Evolutionary conservation across 2,113 vertebrate species (phyloP).

Genomic region (Crotalus horridus): DNA sequence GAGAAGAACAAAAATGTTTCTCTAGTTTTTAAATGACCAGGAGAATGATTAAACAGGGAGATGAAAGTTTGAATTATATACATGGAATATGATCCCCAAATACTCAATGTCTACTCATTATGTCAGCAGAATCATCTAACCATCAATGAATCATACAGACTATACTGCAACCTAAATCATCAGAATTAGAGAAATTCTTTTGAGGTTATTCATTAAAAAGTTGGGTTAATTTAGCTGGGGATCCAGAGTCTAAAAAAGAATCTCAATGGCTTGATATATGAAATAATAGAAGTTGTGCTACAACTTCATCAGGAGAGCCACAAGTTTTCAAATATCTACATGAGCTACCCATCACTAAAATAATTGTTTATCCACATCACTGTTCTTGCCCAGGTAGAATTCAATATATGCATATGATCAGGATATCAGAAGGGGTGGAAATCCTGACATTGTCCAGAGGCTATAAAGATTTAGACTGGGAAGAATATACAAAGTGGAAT

Average conservation of each 20-base stretch:
- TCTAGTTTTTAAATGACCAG: not conserved
- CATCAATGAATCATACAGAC: not conserved
- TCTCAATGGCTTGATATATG: not conserved
- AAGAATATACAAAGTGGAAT: not conserved
- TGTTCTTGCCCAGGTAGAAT: not conserved
- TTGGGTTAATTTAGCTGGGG: not conserved
- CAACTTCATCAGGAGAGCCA: not conserved
- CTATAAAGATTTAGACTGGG: not conserved
- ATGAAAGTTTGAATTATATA: not conserved
- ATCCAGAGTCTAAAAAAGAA: not conserved
- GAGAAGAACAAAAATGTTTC: not conserved
- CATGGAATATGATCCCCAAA: not conserved
- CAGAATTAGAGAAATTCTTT: not conserved
- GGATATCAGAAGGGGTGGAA: not conserved
- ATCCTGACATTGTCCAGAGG: not conserved
- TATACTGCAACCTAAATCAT: not conserved
- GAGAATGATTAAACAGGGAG: not conserved
- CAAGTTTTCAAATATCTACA: not conserved
- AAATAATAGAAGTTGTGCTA: not conserved
- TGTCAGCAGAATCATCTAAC: not conserved
- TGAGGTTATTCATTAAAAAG: not conserved
- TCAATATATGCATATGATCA: not conserved
- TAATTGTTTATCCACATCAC: not conserved
- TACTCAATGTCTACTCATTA: not conserved
- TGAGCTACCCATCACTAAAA: not conserved